Base-by-base conservation (phyloP, 2,888 invertebrate species). In the Dioctria rufipes region DNA sequence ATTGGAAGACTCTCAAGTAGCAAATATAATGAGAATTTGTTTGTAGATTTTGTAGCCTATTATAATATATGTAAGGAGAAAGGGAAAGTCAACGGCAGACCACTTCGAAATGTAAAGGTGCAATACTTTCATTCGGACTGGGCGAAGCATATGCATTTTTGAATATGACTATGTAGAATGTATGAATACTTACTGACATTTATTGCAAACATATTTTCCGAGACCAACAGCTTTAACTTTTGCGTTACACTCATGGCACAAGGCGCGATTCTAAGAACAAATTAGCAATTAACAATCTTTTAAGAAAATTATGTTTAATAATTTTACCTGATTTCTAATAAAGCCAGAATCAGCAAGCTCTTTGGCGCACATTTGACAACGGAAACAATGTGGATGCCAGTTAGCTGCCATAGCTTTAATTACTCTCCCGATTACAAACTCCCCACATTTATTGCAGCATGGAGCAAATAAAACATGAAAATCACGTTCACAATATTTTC, bases 401-500 rank as follows among this genome's bases (percentile, higher is more conserved):
- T 96, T 98, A 49, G 96, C 93, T 87, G 98, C 98, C 98, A 99
- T 98, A 0, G 99, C 99, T 89, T 99, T 99, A 87, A 99, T 99
- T 66, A 99, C 99, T 81, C 99, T 94, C 0, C 99, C 99, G 87
- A 99, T 97, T 82, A 99, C 97, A 88, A 99, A 99, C 89, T 98
- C 98, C 40, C 93, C 93, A 85, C 94, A 95, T 91, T 93, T 93
- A 89, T 95, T 94, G 89, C 97, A 97, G 90, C 97, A 95, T 73
- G 99, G 95, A 73, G 98, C 96, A 90, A 97, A 98, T 5, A 98
- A 90, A 39, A 98, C 98, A 89, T 99, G 98, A 88, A 99, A 99
- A 89, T 99, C 99, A 88, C 98, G 96, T 90, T 99, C 98, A 87
- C 99, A 99, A 89, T 99, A 99, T 89, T 99, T 99, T 83, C 99